A percentile compares a stretch with the other conserved stretches of the same genome.
Conservation (phyloP, 2,797 vertebrate genomes). For the Pseudomugil gertrudae region DNA sequence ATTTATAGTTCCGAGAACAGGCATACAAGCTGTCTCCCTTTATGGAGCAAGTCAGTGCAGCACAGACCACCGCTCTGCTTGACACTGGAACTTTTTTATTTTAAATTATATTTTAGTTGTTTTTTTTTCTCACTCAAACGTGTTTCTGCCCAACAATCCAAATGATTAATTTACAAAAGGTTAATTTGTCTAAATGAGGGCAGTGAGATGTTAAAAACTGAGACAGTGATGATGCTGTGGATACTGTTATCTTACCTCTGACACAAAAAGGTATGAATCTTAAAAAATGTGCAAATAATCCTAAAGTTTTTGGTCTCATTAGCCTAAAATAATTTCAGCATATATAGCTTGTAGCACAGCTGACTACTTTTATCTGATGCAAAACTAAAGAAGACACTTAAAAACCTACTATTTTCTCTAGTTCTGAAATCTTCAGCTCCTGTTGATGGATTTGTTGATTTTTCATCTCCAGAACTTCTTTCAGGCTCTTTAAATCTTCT, state of each 20-base stretch:
- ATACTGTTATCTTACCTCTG: too few relatives aligned
- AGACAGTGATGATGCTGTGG: too few relatives aligned
- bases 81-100: too few relatives aligned
- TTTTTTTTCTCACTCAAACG: too few relatives aligned
- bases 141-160: neutral
- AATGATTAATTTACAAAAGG: too few relatives aligned
- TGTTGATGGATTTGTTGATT: constrained; percentile 96
- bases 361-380: neutral
- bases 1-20: neutral
- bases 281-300: too few relatives aligned
- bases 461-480: constrained; percentile 96
- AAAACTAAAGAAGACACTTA: constrained; percentile 49
- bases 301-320: too few relatives aligned
- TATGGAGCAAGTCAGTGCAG: neutral
- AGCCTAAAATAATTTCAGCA: neutral
- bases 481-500: constrained; percentile 93
- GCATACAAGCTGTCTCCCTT: neutral
- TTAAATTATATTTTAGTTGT: too few relatives aligned
- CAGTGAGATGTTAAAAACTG: neutral
- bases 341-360: too few relatives aligned
- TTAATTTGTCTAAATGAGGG: neutral
- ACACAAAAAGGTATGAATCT: too few relatives aligned
- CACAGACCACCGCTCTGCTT: too few relatives aligned
- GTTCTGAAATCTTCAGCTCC: constrained; percentile 91
- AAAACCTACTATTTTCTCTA: constrained; percentile 92